phyloP scores from a whole-genome alignment of 2,113 vertebrate genomes.

The Heloderma charlesbogerti region DNA sequence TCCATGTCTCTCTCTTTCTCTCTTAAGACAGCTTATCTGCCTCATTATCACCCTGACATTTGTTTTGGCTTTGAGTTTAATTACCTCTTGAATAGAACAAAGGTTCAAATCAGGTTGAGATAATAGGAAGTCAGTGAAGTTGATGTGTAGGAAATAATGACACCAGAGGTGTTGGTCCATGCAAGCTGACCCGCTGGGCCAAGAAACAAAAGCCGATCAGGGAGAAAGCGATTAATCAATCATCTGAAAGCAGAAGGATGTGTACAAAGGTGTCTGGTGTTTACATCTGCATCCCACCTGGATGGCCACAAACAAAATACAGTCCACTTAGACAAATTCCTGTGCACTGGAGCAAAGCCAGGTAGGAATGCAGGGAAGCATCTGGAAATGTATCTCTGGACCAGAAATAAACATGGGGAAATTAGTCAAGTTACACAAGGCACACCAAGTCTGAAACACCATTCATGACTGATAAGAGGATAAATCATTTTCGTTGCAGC shows the following conservation, averaged over 20 bases:
- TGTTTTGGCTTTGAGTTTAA: constrained; percentile 79
- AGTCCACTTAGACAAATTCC: constrained; percentile 77
- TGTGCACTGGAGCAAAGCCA: constrained; percentile 74
- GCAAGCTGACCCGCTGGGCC: constrained; percentile 66
- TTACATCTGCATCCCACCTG: constrained; percentile 79
- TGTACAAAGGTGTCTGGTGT: constrained; percentile 66
- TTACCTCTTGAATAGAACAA: constrained; percentile 76
- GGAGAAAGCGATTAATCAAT: constrained; percentile 67
- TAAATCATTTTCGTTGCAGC: constrained; percentile 28
- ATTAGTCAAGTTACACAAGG: constrained; percentile 53
- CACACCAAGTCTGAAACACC: constrained; percentile 33
- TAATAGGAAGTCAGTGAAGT: constrained; percentile 66
- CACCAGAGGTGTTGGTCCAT: constrained; percentile 68
- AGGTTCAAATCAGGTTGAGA: constrained; percentile 68
- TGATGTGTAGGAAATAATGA: constrained; percentile 63
- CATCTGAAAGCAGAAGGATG: constrained; percentile 50
- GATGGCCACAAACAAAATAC: constrained; percentile 69
- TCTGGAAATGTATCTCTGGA: constrained; percentile 31
- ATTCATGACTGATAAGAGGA: constrained; percentile 45
- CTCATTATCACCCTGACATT: constrained; percentile 80
- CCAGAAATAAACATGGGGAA: constrained; percentile 54
- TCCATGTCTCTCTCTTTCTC: not conserved
- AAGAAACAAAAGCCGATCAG: constrained; percentile 63
- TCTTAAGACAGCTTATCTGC: constrained; percentile 52
- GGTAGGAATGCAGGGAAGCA: constrained; percentile 60